phyloP scores from a whole-genome alignment of 2,113 vertebrate genomes.

The Formicarius rufipectus region DNA sequence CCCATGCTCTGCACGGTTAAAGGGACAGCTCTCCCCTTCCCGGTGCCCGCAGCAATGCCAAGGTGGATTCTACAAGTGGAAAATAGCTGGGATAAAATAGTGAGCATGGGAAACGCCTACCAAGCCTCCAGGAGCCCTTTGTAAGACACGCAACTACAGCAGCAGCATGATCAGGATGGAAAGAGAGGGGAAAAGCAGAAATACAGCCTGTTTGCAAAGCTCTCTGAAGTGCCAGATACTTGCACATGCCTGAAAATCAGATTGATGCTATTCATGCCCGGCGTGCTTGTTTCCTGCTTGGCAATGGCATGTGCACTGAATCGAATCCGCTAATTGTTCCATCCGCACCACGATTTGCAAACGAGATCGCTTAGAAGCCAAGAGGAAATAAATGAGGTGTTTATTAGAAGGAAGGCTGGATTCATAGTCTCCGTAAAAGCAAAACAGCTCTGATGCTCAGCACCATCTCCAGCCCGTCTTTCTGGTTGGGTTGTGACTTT shows the following conservation, averaged over 20 bases:
- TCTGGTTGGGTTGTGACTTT: slow-evolving; percentile 7
- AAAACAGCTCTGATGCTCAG: neutral
- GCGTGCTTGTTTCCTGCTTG: slow-evolving; percentile 56
- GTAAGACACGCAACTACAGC: neutral
- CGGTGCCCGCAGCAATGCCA: fast-evolving
- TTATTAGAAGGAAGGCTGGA: slow-evolving; percentile 41
- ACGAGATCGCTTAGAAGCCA: slow-evolving; percentile 62
- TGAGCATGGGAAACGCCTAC: neutral
- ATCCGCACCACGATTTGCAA: slow-evolving; percentile 64
- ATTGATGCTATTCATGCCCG: slow-evolving; percentile 65
- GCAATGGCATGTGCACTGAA: slow-evolving; percentile 65
- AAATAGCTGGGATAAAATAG: neutral
- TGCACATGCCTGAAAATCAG: slow-evolving; percentile 60
- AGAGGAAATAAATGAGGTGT: slow-evolving; percentile 76
- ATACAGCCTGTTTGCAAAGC: neutral
- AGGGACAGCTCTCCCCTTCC: slow-evolving; percentile 7
- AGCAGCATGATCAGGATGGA: neutral
- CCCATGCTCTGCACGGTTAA: neutral
- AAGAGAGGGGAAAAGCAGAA: neutral
- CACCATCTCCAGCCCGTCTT: neutral
- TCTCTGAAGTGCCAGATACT: slow-evolving; percentile 67
- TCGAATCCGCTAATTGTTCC: slow-evolving; percentile 74
- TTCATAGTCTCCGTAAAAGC: slow-evolving; percentile 37
- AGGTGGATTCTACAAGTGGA: neutral
- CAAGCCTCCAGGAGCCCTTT: neutral